Base-by-base conservation (phyloP, 2,113 vertebrate genomes). In the Muscicapa adusta region DNA sequence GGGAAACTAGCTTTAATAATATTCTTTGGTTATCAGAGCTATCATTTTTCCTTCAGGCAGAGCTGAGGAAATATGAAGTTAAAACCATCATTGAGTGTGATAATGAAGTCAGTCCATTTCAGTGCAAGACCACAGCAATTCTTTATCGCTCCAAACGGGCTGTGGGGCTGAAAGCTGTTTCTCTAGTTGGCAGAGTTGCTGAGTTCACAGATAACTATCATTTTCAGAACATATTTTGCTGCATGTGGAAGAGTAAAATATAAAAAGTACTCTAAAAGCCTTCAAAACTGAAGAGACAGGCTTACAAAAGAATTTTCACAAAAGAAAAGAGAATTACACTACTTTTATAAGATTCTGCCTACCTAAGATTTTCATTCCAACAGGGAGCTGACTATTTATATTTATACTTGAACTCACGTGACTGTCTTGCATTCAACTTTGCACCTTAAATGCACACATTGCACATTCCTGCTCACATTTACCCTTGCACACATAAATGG, bases 31-130 rank as follows among this genome's bases (percentile, higher is more conserved):
- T 98, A 97, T 97, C 92, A 85, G 45, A 83, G 47, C 45, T 97
- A 96, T 98, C 53, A 0, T 96, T 95, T 96, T 95, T 93, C 92
- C 97, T 98, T 95, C 93, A 82, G 96, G 97, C 96, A 96, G 91
- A 94, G 82, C 94, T 91, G 82, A 92, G 83, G 91, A 96, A 97
- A 96, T 94, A 63, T 12, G 63, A 93, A 96, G 88, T 97, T 95
- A 79, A 97, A 97, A 89, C 77, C 91, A 92, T 93, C 96, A 66
- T 45, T 96, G 66, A 93, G 19, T 72, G 51, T 94, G 94, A 96
- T 98, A 97, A 97, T 97, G 94, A 97, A 97, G 87, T 96, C 58
- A 77, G 91, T 93, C 82, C 89, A 79, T 98, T 98, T 96, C 87
- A 58, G 48, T 60, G 66, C 73, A 96, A 96, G 92, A 95, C 76